phyloP scores from a whole-genome alignment of 2,797 vertebrate genomes.

The Nannoperca australis region DNA sequence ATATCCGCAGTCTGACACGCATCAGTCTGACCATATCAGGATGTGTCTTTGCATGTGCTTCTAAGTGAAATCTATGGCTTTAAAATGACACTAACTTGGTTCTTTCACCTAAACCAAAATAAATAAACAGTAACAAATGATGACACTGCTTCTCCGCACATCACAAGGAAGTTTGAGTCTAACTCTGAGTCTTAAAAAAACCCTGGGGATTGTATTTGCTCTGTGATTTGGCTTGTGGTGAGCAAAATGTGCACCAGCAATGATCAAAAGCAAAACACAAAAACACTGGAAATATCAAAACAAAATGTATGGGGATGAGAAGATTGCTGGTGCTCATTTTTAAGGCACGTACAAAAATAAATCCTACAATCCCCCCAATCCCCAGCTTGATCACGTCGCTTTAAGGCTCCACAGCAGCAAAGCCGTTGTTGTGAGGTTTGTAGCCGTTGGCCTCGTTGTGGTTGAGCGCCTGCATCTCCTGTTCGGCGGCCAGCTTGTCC shows the following conservation, averaged over 20 bases:
- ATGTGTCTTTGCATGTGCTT: conserved; percentile 32
- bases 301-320: not conserved
- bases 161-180: conserved; percentile 25
- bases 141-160: conserved; percentile 41
- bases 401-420: conserved; percentile 70
- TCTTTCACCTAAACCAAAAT: conserved; percentile 61
- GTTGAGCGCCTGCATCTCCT: conserved; percentile 76
- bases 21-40: conserved; percentile 10
- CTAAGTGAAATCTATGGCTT: conserved; percentile 73
- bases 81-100: conserved; percentile 56
- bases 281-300: conserved; percentile 16
- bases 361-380: conserved; percentile 14
- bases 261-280: not conserved
- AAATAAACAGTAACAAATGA: conserved; percentile 68
- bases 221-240: conserved; percentile 27
- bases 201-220: conserved; percentile 22
- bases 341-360: conserved; percentile 46
- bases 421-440: conserved; percentile 75
- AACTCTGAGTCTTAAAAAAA: conserved; percentile 35
- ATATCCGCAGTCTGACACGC: conserved; percentile 31
- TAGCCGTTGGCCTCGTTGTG: conserved; percentile 62
- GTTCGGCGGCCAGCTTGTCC: conserved; percentile 46
- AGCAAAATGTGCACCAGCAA: conserved; percentile 49
- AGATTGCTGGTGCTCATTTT: conserved; percentile 43
- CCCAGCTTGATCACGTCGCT: not conserved